These are phyloP conservation scores for Thunnus maccoyii DNA, from an alignment of 2,113 vertebrate species.

Conservation along the genomic window DNA sequence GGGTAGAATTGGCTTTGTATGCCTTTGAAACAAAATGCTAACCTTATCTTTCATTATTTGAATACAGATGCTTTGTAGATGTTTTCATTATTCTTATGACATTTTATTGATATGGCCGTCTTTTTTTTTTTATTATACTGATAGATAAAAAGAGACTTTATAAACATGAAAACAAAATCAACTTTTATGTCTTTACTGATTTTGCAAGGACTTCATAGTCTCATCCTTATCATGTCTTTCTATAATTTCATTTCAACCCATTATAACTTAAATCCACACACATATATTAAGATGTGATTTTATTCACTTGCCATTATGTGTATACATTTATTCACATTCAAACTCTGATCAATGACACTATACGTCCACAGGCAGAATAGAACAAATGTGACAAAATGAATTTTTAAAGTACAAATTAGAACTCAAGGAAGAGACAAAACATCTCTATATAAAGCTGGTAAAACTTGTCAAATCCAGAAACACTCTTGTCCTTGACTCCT, in stretches of 20 bases:
- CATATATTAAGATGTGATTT: background rate
- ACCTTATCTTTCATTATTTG: constrained; percentile 58
- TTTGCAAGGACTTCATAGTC: background rate
- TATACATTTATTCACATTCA: background rate
- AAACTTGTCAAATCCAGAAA: constrained; percentile 84
- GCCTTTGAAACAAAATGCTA: constrained; percentile 71
- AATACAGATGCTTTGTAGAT: constrained; percentile 53
- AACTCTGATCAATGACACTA: background rate
- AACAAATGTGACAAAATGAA: background rate
- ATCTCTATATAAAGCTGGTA: constrained; percentile 68
- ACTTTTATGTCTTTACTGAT: constrained; percentile 24
- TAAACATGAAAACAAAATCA: constrained; percentile 39
- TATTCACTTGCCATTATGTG: background rate
- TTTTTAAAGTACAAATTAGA: constrained; percentile 67
- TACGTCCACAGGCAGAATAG: background rate
- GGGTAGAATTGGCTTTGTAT: constrained; percentile 50
- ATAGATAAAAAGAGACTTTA: constrained; percentile 41
- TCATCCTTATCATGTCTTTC: background rate
- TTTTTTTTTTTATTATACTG: constrained; percentile 29
- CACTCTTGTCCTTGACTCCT: constrained; percentile 84
- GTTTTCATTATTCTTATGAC: constrained; percentile 59
- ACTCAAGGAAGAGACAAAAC: constrained; percentile 76
- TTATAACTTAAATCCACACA: background rate
- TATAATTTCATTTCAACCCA: background rate
- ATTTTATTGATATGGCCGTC: constrained; percentile 39